Base-by-base conservation (phyloP, 2,797 vertebrate genomes). In the Hapalemur alaotrensis region DNA sequence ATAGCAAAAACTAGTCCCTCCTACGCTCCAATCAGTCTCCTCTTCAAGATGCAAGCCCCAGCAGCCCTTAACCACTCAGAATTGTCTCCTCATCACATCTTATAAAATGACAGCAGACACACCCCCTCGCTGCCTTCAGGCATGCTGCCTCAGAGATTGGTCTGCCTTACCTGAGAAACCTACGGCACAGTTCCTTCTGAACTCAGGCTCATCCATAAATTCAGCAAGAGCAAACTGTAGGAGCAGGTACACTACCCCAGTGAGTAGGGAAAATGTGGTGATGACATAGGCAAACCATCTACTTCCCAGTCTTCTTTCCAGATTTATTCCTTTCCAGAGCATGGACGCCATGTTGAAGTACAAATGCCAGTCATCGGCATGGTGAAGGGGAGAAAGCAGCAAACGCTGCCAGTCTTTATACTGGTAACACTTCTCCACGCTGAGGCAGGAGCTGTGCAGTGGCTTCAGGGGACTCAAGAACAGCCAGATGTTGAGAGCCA, bases 341-440 rank as follows among this genome's bases (percentile, higher is more conserved):
- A 99, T 98, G 70, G 99, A 99, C 4, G 70, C 98, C 99, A 99
- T 99, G 97, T 99, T 99, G 98, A 99, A 99, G 97, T 99, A 99
- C 30, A 99, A 99, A 83, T 99, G 99, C 99, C 98, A 99, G 52
- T 99, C 99, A 14, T 99, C 99, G 0, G 57, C 99, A 4, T 99
- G 99, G 98, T 99, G 99, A 89, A 99, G 63, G 0, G 99, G 99
- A 6, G 99, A 99, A 7, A 99, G 98, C 50, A 99, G 96, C 1
- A 99, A 98, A 61, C 99, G 99, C 1, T 98, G 98, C 99, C 99
- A 99, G 93, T 99, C 99, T 35, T 63, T 95, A 1, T 52, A 89
- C 98, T 99, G 97, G 98, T 98, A 99, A 0, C 98, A 98, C 76
- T 99, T 97, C 17, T 98, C 97, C 63, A 99, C 99, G 5, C 99